Conservation (phyloP, 2,888 invertebrate species). For the Noctua comes region DNA sequence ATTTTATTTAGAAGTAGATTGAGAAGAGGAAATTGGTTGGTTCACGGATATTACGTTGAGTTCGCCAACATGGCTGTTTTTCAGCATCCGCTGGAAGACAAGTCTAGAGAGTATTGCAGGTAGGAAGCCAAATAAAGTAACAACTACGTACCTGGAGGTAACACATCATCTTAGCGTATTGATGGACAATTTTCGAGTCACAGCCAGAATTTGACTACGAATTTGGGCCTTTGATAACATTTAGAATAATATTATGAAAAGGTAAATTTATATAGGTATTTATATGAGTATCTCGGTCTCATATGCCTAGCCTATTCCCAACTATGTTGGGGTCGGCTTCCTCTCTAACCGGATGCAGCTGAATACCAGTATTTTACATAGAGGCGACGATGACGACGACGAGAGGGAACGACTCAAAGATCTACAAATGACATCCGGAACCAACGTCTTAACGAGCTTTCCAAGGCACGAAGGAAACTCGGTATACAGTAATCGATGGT, state of each 20-base stretch:
- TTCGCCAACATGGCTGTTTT: conserved; percentile 31
- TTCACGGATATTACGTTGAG: conserved; percentile 53
- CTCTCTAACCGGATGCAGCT: too few relatives aligned
- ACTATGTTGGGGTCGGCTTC: too few relatives aligned
- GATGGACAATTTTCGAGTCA: neutral
- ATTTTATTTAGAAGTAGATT: conserved; percentile 34
- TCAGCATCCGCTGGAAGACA: conserved; percentile 25
- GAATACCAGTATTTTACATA: too few relatives aligned
- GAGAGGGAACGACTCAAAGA: neutral
- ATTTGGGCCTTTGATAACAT: neutral
- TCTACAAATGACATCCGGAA: neutral
- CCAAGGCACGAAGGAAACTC: neutral
- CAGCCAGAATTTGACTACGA: neutral
- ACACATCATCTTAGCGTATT: neutral
- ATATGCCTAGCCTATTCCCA: too few relatives aligned
- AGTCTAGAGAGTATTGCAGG: conserved; percentile 5
- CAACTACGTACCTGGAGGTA: neutral
- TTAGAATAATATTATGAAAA: neutral
- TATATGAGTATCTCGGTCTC: too few relatives aligned
- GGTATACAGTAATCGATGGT: neutral
- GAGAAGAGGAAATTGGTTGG: conserved; percentile 49
- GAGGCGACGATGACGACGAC: too few relatives aligned
- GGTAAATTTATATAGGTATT: neutral
- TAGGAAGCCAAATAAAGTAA: too few relatives aligned
- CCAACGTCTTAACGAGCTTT: neutral